phyloP scores from a whole-genome alignment of 2,888 invertebrate genomes.

The Allygus modestus region DNA sequence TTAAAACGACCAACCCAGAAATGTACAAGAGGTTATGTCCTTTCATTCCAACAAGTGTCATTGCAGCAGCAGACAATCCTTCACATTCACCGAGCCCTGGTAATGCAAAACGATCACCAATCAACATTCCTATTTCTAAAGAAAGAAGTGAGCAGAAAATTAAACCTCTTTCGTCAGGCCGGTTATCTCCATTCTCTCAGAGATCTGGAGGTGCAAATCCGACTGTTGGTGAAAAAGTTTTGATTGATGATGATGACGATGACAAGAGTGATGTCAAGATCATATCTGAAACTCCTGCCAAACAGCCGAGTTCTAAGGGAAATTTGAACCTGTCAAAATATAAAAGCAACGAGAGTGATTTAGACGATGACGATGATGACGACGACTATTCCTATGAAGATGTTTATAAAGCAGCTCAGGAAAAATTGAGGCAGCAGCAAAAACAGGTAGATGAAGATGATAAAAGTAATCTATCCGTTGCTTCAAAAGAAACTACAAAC shows the following conservation, averaged over 20 bases:
- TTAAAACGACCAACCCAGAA: slow-evolving; percentile 86
- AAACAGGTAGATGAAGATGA: slow-evolving; percentile 42
- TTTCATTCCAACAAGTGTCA: slow-evolving; percentile 16
- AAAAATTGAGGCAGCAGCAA: slow-evolving; percentile 77
- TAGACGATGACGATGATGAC: slow-evolving; percentile 79
- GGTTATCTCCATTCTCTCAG: slow-evolving; percentile 77
- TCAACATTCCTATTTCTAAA: slow-evolving; percentile 73
- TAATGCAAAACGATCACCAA: slow-evolving; percentile 67
- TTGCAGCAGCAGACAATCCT: not conserved
- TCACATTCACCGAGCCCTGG: slow-evolving; percentile 53
- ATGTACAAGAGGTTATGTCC: slow-evolving; percentile 76
- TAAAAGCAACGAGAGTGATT: slow-evolving; percentile 43
- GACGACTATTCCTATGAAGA: slow-evolving; percentile 92
- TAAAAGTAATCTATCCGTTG: not conserved
- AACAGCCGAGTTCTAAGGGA: not conserved
- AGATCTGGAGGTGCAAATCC: slow-evolving; percentile 71
- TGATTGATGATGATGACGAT: slow-evolving; percentile 82
- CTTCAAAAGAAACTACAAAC: not conserved
- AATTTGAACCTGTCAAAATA: not conserved
- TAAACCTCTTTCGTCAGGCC: slow-evolving; percentile 68
- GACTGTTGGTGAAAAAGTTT: slow-evolving; percentile 61
- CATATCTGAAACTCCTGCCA: slow-evolving; percentile 7
- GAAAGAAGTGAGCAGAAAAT: slow-evolving; percentile 69
- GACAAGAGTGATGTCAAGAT: slow-evolving; percentile 60
- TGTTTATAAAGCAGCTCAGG: slow-evolving; percentile 86